Evolutionary conservation across 2,888 invertebrate species (phyloP), one percentile per base, ranked within the genome.

Genomic region (Coenonympha glycerion): DNA sequence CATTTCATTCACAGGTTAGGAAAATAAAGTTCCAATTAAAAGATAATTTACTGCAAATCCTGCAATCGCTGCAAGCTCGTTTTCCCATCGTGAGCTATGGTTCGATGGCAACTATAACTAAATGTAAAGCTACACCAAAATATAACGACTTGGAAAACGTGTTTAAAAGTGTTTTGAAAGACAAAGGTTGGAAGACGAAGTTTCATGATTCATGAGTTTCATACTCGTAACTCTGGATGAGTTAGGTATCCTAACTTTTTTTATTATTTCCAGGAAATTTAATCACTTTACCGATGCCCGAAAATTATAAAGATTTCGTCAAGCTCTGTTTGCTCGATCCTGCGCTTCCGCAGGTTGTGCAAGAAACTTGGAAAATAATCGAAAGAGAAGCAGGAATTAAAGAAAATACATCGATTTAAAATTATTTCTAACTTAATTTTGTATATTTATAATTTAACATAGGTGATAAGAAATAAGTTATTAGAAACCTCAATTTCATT

Each of bases 21-120:
- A 86, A 83, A 71, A 65, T 86, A 26, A 85, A 77, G 53, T 83
- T 85, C 63, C 73, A 72, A 72, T 63, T 86, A 36, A 72, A 68
- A 59, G 42, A 47, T 0, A 65, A 79, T 50, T 50, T 66, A 16
- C 21, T 30, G 1, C 54, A 66, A 26, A 73, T 70, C 48, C 57
- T 80, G 13, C 48, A 69, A 45, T 63, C 57, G 39, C 63, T 86
- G 8, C 62, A 68, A 5, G 55, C 66, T 51, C 65, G 73, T 58
- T 76, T 85, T 53, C 76, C 81, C 5, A 61, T 86, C 0, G 30
- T 71, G 9, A 64, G 62, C 19, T 71, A 77, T 44, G 68, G 62
- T 34, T 49, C 49, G 19, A 53, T 36, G 6, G 52, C 59, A 9
- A 40, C 59, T 8, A 52, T 58, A 9, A 40, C 59, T 8, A 64